phyloP scores from a whole-genome alignment of 2,797 vertebrate species.

The Alectoris magna region DNA sequence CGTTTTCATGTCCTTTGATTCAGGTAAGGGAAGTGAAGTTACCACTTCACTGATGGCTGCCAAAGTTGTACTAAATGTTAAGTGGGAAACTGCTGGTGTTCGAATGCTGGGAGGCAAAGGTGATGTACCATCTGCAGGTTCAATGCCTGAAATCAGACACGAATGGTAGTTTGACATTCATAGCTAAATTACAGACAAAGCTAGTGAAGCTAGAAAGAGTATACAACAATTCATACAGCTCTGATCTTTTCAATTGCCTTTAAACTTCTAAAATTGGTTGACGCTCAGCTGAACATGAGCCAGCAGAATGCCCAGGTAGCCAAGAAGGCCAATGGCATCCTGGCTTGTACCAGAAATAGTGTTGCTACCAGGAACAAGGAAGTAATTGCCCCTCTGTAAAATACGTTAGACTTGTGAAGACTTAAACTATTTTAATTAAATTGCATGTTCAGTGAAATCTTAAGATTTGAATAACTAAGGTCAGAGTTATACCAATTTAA shows the following conservation, averaged over 20 bases:
- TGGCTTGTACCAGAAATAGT: too few species aligned
- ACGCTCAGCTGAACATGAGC: too few species aligned
- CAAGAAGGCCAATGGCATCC: too few species aligned
- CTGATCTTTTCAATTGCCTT: background rate
- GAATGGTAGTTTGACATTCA: background rate
- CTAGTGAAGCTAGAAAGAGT: background rate
- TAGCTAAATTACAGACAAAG: background rate
- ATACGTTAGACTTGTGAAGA: background rate
- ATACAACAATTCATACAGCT: background rate
- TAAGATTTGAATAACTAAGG: background rate
- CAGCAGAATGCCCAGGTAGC: too few species aligned
- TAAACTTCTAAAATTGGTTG: background rate
- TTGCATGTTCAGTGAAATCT: background rate
- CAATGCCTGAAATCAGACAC: conserved; percentile 86
- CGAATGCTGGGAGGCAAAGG: conserved; percentile 43
- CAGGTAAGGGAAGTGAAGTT: background rate
- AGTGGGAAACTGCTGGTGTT: conserved; percentile 42
- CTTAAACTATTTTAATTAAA: background rate
- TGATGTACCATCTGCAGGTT: conserved; percentile 70
- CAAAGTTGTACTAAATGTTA: background rate
- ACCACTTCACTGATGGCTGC: background rate
- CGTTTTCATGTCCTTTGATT: background rate
- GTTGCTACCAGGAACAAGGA: too few species aligned
- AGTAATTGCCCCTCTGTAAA: background rate
- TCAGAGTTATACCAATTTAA: background rate